Evolutionary conservation across 2,113 vertebrate species (phyloP).

Genomic region (Catharus minimus): DNA sequence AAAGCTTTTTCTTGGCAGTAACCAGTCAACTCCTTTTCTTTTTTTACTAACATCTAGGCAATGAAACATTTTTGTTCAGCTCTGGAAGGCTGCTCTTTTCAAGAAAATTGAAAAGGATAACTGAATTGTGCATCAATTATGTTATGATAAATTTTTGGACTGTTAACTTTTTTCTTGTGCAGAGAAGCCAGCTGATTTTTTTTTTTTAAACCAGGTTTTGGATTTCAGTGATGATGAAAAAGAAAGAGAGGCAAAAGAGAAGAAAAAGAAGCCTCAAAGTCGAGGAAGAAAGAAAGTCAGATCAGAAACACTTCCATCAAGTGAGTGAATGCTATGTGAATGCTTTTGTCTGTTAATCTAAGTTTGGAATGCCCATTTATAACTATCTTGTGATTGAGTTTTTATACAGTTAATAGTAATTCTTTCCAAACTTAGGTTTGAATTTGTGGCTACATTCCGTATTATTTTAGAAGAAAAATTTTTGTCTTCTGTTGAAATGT

Average conservation of each 20-base stretch:
- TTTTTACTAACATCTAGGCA: not conserved
- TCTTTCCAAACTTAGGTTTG: not conserved
- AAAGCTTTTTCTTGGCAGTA: not conserved
- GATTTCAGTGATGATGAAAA: constrained; percentile 96
- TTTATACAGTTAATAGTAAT: not conserved
- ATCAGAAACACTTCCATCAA: constrained; percentile 37
- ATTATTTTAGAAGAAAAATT: not conserved
- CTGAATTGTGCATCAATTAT: not conserved
- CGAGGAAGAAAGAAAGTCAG: constrained; percentile 71
- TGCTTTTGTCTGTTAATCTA: not conserved
- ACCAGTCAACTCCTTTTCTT: not conserved
- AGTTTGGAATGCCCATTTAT: not conserved
- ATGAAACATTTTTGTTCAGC: not conserved
- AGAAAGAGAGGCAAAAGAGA: constrained; percentile 86
- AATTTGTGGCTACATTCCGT: not conserved
- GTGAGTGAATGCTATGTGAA: constrained; percentile 55
- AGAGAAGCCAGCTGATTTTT: not conserved
- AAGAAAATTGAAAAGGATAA: not conserved
- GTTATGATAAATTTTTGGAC: not conserved
- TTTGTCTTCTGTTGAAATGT: not conserved
- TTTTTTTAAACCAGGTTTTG: constrained; percentile 75
- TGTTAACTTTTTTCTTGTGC: not conserved
- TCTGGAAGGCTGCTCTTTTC: not conserved
- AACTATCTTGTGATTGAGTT: not conserved
- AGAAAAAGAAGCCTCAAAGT: constrained; percentile 74